Base-by-base conservation (phyloP, 2,888 invertebrate genomes). In the Neoascia interrupta region DNA sequence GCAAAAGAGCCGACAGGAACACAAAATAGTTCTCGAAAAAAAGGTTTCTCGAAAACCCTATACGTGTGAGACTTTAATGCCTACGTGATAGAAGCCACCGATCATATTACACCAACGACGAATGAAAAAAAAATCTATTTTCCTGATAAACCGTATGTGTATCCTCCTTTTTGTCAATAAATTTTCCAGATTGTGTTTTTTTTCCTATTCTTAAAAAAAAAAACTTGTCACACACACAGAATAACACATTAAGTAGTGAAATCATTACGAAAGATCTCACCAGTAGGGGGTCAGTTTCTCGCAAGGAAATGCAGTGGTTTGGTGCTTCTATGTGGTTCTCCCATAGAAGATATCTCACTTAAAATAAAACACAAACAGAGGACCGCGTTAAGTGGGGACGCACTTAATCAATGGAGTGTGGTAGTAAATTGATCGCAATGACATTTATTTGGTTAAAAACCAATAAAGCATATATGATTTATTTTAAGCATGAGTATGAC, bases 201-300 rank as follows among this genome's bases (percentile, higher is more conserved):
- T 53, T 37, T 28, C 43, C 5, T 70, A 13, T 53, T 39, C 1
- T 13, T 19, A 47, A 56, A 15, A 37, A 41, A 58, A 23, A 37
- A 41, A 41, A 13, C 37, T 37, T 34, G 61, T 75, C 74, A 75
- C 74, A 75, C 54, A 69, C 74, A 75, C 74, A 75, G 74, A 69
- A 75, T 61, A 61, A 69, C 61, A 56, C 74, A 75, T 75, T 74
- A n/a, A n/a, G n/a, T 61, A 60, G 47, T 56, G n/a, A 15, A 36
- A 41, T 49, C 53, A 19, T 54, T 16, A 49, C 15, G 26, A 34
- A 21, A 13, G 19, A 69, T 49, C 61, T 34, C 54, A 54, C 34
- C 43, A 45, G 45, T 63, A 66, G 74, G 74, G 73, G 74, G 68
- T 54, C 66, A 54, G 16, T 45, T 43, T 37, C 2, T 37, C 26